Conservation (phyloP, 2,113 vertebrate species). For the Oncorhynchus gorbuscha region DNA sequence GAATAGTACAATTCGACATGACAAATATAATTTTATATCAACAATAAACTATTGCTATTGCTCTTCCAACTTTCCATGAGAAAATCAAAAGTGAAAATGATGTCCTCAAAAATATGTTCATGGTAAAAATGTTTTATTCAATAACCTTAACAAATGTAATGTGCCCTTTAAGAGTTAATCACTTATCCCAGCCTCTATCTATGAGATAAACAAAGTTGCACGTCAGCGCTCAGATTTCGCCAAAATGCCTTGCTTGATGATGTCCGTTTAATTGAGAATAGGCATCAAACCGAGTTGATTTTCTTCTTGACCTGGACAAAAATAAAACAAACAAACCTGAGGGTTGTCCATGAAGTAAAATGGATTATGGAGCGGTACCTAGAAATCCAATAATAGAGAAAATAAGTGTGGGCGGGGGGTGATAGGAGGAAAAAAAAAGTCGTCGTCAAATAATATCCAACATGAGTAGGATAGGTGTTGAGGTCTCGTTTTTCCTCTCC, state of each 20-base stretch:
- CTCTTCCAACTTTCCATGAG: conserved; percentile 37
- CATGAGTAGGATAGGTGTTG: conserved; percentile 54
- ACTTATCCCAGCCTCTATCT: conserved; percentile 15
- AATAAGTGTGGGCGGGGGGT: conserved; percentile 41
- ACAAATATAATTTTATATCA: background rate
- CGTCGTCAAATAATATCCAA: conserved; percentile 59
- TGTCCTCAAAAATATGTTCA: conserved; percentile 53
- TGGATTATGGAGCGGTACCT: background rate
- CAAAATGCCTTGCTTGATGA: background rate
- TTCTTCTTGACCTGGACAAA: conserved; percentile 31
- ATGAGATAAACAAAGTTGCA: conserved; percentile 36
- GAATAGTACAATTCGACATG: background rate
- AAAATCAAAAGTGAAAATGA: conserved; percentile 26
- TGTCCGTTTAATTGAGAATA: conserved; percentile 30
- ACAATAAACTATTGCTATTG: background rate
- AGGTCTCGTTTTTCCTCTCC: conserved; percentile 58
- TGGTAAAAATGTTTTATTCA: conserved; percentile 34
- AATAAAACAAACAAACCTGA: conserved; percentile 24
- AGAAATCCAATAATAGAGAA: background rate
- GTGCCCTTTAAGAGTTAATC: conserved; percentile 38
- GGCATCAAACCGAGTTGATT: conserved; percentile 22
- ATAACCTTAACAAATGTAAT: conserved; percentile 28
- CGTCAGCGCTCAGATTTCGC: background rate
- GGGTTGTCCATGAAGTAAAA: background rate
- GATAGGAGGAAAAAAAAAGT: conserved; percentile 9